These are phyloP conservation scores for Malurus leucopterus DNA, from an alignment of 2,797 vertebrate species.

Conservation along the genomic window DNA sequence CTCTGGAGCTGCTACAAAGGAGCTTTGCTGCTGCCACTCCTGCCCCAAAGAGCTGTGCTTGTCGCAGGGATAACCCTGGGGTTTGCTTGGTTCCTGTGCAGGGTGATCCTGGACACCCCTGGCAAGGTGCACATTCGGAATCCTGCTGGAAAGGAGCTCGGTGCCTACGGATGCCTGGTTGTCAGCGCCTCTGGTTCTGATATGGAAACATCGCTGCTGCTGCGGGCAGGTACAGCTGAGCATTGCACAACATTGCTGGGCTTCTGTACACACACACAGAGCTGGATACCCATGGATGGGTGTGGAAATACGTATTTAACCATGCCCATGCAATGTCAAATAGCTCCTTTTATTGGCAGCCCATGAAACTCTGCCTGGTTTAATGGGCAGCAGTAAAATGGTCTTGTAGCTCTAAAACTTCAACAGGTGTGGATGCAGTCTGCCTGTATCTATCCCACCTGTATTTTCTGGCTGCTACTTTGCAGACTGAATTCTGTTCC, in stretches of 20 bases:
- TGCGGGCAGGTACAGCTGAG: slow-evolving; percentile 75
- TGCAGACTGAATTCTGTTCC: background rate
- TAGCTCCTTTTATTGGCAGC: background rate
- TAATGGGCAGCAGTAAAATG: background rate
- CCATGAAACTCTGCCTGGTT: background rate
- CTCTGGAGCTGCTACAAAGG: background rate
- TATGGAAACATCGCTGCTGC: slow-evolving; percentile 72
- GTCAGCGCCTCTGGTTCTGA: slow-evolving; percentile 77
- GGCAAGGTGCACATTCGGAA: slow-evolving; percentile 76
- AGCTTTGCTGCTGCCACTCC: background rate
- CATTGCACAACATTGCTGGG: background rate
- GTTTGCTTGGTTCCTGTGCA: slow-evolving; percentile 27
- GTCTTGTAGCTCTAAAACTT: background rate
- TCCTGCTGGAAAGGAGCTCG: slow-evolving; percentile 75
- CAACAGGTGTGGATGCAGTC: background rate
- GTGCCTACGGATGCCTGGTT: slow-evolving; percentile 80
- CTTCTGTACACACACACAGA: too few relatives aligned
- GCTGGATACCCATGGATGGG: too few relatives aligned
- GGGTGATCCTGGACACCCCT: slow-evolving; percentile 70
- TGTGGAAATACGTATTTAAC: background rate
- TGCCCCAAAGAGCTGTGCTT: background rate
- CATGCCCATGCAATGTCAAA: background rate
- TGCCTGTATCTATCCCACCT: background rate
- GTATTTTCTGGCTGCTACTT: background rate
- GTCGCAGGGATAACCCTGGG: background rate